These are phyloP conservation scores for Microtus pennsylvanicus DNA, from an alignment of 2,113 vertebrate species.

Conservation along the genomic window DNA sequence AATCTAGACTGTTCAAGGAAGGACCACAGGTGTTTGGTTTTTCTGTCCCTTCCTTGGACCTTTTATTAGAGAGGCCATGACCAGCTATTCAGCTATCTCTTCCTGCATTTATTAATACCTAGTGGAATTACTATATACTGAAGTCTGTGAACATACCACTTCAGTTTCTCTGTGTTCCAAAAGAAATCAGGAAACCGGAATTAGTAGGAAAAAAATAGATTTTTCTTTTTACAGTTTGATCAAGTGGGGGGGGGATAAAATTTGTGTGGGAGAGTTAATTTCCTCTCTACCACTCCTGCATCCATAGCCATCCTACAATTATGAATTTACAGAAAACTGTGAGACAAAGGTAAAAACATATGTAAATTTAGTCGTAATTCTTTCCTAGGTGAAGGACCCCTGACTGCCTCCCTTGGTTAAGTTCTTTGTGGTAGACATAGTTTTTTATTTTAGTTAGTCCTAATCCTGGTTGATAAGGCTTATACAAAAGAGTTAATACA, in stretches of 20 bases:
- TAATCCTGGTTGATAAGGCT: neutral
- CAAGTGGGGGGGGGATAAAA: neutral
- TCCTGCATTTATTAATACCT: neutral
- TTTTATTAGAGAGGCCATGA: constrained; percentile 13
- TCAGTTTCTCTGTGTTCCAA: neutral
- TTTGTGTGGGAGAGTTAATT: neutral
- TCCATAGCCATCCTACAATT: neutral
- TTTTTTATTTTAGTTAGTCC: neutral
- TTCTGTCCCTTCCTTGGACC: neutral
- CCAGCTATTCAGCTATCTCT: neutral
- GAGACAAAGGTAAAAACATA: neutral
- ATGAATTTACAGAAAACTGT: neutral
- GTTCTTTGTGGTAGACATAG: neutral
- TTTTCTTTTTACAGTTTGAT: neutral
- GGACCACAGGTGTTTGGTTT: neutral
- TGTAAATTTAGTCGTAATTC: neutral
- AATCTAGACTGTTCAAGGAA: neutral
- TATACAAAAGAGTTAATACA: neutral
- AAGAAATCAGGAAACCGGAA: neutral
- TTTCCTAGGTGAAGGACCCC: neutral
- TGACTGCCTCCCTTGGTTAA: neutral
- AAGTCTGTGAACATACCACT: neutral
- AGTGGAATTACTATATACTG: neutral
- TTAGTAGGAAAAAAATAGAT: neutral
- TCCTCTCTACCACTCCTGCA: neutral